Base-by-base conservation (phyloP, 2,797 vertebrate genomes). In the Chrysolophus pictus region DNA sequence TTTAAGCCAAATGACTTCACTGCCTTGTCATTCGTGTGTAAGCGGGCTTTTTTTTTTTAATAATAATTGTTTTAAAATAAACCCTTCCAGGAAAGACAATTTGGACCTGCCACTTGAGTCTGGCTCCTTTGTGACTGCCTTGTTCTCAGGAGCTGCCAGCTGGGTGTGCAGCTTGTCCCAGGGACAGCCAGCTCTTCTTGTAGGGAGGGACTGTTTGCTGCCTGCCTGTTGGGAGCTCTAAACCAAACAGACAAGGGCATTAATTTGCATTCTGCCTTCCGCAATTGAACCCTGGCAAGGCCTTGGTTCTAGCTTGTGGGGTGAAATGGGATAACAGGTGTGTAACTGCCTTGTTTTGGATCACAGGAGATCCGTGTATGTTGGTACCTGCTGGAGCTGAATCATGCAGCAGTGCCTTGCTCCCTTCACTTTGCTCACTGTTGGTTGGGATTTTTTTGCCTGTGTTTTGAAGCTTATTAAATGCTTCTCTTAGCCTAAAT, bases 401-500 rank as follows among this genome's bases (percentile, higher is more conserved):
- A 47, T 33, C 28, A 24, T 62, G 55, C 68, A 49, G 47, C 51
- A 5, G 10, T n/a, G 53, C 76, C 89, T 91, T 15, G 41, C 88
- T 35, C 65, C 64, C 63, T 75, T 78, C 56, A 5, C 42, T 74
- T 64, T 10, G 0, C 59, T 87, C 65, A 4, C 49, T 76, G 63
- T 10, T 58, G 79, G 78, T 29, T 10, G 24, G 26, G 7, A 12
- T 21, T 44, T 37, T 37, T 58, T 90, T 42, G 16, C 55, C 55
- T 64, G 31, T 68, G 31, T 74, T 93, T 86, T 62, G 60, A 90
- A 90, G 91, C 94, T 88, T 90, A 93, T 96, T 96, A 96, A 95
- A 94, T 62, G 84, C 82, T 93, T 94, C 91, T 92, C 72, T 93
- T 88, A 88, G 93, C 83, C 93, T 87, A 74, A 91, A 95, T 88